Evolutionary conservation across 2,797 vertebrate species (phyloP), one percentile per base, ranked within the genome.

Genomic region (Darevskia nairensis): DNA sequence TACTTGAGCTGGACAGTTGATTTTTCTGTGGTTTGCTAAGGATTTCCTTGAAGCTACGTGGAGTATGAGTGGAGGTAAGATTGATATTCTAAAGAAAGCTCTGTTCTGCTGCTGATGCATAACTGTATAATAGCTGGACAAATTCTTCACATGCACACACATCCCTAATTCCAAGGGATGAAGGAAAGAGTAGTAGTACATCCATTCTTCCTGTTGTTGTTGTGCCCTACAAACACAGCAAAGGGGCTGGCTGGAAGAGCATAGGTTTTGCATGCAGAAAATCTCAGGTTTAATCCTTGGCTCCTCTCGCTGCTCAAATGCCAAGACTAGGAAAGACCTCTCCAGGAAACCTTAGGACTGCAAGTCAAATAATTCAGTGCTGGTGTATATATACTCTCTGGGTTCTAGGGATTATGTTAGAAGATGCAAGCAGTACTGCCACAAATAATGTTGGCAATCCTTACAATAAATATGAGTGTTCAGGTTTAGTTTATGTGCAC

Each of bases 11-110:
- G 89, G 93, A 94, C 89, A 89, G 88, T 78, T 94, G 50, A 89
- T 91, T 93, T 94, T 93, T 95, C 94, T 94, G 92, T 91, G 94
- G 91, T 86, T 94, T 32, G 1, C 89, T 90, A 66, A 93, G 91
- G 74, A 92, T 93, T 90, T 92, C 89, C 82, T 92, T 93, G 90
- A 92, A 92, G 92, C 76, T 86, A 88, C 88, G 89, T 89, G 76
- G 91, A 95, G 91, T 88, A 68, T 64, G 92, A 84, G 13, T 88
- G 80, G 75, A 91, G 80, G 94, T 95, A 94, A 96, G 90, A 82
- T 25, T 82, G 64, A 27, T 69, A 82, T 84, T 68, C 71, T 82
- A 74, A 82, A 71, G 61, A 84, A 79, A 72, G 80, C 87, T 80
- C 35, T 44, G 1, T 84, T 88, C 76, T 68, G 44, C 10, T 69